Evolutionary conservation across 1,140 invertebrate genomes (phyloP), one percentile per base, ranked within the genome.

Genomic region (Lepidotrigona ventralis): DNA sequence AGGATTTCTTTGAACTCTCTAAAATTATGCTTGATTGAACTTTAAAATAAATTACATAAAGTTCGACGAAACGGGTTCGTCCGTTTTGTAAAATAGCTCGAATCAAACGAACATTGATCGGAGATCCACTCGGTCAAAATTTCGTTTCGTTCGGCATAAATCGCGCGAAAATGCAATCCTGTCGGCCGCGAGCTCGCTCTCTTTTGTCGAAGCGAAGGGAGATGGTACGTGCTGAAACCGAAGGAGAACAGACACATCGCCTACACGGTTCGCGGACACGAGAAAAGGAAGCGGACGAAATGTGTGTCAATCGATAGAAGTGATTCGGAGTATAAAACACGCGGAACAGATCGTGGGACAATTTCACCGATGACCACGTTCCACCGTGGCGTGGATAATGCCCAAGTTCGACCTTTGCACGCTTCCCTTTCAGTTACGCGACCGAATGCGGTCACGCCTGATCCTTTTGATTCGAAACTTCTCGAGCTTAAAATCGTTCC

Each of bases 241-340:
- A n/a, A 19, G 66, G n/a, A 58, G n/a, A n/a, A n/a, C n/a, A n/a
- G n/a, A 56, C 53, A 19, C 15, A 33, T 80, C 70, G 6, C 64
- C 64, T 26, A 19, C 73, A 33, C 80, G 51, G 17, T 54, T 26
- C 73, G 53, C 51, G 74, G 26, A 29, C 54, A n/a, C n/a, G 54
- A 11, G 73, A 33, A 77, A 77, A 58, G 54, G 29, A 63, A 33
- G 19, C 54, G 46, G 72, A 70, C 68, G 54, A 63, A 82, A 82
- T 82, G 81, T 70, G 54, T 70, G 81, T 53, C 81, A 70, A 82
- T 82, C 81, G 81, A 82, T 82, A 82, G 64, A 77, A 54, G 66
- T 82, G 77, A 77, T 70, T 82, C 74, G 81, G 39, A 0, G 66
- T 69, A 63, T 82, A 70, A 60, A 82, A 82, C 51, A 68, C 51